A percentile compares a stretch with the other conserved stretches of the same genome.
Conservation (phyloP, 2,888 invertebrate species). For the Teleiodes luculella region DNA sequence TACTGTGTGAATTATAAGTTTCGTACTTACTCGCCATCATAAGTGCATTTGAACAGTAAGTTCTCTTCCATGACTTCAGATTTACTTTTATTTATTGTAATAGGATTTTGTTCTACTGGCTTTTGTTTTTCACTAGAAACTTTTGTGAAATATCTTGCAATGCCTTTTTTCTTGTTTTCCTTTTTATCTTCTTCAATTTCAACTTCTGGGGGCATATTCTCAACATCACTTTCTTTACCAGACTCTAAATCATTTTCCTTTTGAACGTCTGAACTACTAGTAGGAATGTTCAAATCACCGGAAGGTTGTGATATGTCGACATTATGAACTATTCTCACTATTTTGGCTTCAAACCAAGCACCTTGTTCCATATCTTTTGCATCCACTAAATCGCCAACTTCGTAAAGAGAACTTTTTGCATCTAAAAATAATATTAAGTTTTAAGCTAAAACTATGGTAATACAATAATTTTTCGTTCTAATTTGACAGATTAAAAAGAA, state of each 20-base stretch:
- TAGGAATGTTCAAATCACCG: neutral
- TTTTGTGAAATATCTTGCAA: constrained; percentile 50
- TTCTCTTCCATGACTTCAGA: constrained; percentile 37
- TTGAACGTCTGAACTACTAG: neutral
- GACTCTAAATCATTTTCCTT: neutral
- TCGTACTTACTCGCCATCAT: constrained; percentile 61
- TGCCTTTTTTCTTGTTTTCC: constrained; percentile 40
- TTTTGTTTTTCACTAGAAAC: constrained; percentile 35
- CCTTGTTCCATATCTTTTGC: constrained; percentile 80
- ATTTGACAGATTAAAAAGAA: no score
- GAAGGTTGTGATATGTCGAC: constrained; percentile 27
- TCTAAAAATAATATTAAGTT: neutral
- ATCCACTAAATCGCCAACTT: constrained; percentile 83
- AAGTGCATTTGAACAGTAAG: constrained; percentile 65
- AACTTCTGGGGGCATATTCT: constrained; percentile 38
- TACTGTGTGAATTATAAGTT: no score
- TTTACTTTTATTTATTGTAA: constrained; percentile 19
- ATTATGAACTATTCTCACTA: constrained; percentile 73
- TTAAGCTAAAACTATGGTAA: no score
- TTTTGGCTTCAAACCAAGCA: constrained; percentile 86
- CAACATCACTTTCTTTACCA: constrained; percentile 28
- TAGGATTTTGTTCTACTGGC: constrained; percentile 24
- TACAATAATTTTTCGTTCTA: no score
- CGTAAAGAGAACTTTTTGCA: constrained; percentile 64
- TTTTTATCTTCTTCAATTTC: constrained; percentile 28